A percentile compares a stretch with the other conserved stretches of the same genome.
phyloP scores from a whole-genome alignment of 23 tunicate genomes.

The Clavelina lepadiformis region DNA sequence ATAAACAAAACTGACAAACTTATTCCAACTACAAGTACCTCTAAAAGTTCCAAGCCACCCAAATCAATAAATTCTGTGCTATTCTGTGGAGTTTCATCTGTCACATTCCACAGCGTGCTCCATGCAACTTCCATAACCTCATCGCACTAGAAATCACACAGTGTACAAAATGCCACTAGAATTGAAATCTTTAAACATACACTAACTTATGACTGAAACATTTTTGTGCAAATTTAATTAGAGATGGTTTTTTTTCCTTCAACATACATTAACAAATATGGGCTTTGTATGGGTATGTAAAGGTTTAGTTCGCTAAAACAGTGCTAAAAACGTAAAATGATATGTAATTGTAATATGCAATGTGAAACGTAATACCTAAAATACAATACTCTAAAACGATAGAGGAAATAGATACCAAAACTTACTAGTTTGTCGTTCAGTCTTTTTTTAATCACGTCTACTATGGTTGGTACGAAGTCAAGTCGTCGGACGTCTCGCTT shows the following conservation, averaged over 20 bases:
- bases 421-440: conserved; percentile 10
- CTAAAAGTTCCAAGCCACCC: conserved; percentile 43
- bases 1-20: too few species aligned
- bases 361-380: too few species aligned
- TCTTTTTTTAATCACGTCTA: conserved; percentile 27
- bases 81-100: conserved; percentile 85
- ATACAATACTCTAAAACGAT: too few species aligned
- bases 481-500: conserved; percentile 24
- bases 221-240: neutral
- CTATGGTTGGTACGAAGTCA: conserved; percentile 30
- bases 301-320: too few species aligned
- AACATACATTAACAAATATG: too few species aligned
- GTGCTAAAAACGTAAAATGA: too few species aligned
- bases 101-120: conserved; percentile 88
- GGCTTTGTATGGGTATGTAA: too few species aligned
- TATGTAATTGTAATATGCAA: too few species aligned
- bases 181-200: neutral
- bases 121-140: conserved; percentile 59
- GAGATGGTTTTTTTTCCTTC: neutral
- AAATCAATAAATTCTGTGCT: conserved; percentile 31
- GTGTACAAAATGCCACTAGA: conserved; percentile 2
- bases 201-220: neutral
- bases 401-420: too few species aligned
- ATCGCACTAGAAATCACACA: too few species aligned
- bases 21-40: conserved; percentile 28